A percentile compares a stretch with the other conserved stretches of the same genome.
Conservation (phyloP, 2,113 vertebrate genomes). For the Hylia prasina region DNA sequence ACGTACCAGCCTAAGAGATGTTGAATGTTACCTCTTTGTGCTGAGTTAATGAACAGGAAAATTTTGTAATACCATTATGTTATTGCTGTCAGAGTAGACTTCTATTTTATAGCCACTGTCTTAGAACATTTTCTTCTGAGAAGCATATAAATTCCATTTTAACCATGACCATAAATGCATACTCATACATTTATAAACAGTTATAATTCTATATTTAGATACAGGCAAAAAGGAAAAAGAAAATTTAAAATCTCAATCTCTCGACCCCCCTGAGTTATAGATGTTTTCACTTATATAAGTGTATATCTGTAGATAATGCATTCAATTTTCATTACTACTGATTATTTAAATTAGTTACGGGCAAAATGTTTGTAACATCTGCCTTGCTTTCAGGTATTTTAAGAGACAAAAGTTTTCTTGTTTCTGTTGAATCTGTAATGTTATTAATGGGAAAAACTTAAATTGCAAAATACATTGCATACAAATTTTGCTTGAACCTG, state of each 20-base stretch:
- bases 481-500: background rate
- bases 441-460: background rate
- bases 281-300: background rate
- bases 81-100: background rate
- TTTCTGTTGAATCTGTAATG: background rate
- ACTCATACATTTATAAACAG: background rate
- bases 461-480: background rate
- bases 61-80: background rate
- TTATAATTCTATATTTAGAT: background rate
- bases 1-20: fast-evolving
- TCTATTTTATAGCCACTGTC: background rate
- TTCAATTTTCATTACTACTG: background rate
- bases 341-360: background rate
- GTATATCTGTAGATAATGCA: background rate
- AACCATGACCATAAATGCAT: background rate
- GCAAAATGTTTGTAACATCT: background rate
- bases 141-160: background rate
- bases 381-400: background rate
- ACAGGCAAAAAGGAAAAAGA: background rate
- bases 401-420: background rate
- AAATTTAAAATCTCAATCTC: background rate
- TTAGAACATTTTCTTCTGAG: background rate
- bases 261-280: background rate
- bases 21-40: background rate
- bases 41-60: background rate